These are phyloP conservation scores for Spongilla lacustris DNA, from an alignment of 37 sponge, comb jelly and placozoan genomes.

Conservation along the genomic window DNA sequence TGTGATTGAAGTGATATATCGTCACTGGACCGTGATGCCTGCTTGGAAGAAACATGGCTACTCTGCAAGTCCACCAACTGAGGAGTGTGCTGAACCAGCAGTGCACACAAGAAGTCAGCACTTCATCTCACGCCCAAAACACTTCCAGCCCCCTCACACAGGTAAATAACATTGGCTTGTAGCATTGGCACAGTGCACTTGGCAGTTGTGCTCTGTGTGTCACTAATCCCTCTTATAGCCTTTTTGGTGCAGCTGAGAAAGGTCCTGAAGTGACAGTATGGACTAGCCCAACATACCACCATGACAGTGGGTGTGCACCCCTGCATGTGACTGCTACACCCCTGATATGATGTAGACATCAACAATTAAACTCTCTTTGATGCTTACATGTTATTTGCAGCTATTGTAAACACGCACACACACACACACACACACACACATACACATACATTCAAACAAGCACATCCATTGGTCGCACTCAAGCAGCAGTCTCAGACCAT, in stretches of 20 bases:
- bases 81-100: not conserved
- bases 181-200: not conserved
- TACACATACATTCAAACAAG: not conserved
- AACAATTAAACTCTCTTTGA: not conserved
- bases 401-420: not conserved
- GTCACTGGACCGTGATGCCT: conserved; percentile 62
- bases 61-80: not conserved
- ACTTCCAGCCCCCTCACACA: conserved; percentile 63
- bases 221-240: not conserved
- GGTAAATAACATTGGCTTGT: conserved; percentile 23
- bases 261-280: not conserved
- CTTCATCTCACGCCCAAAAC: conserved; percentile 53
- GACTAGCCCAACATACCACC: not conserved
- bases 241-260: not conserved
- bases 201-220: not conserved
- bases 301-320: not conserved
- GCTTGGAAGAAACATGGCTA: conserved; percentile 14
- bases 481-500: not conserved
- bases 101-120: not conserved
- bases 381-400: not conserved
- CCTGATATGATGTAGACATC: not conserved
- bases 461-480: not conserved
- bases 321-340: not conserved
- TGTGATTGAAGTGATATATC: conserved; percentile 59
- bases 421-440: not conserved